Conservation (phyloP, 2,113 vertebrate genomes). For the Sapajus apella region DNA sequence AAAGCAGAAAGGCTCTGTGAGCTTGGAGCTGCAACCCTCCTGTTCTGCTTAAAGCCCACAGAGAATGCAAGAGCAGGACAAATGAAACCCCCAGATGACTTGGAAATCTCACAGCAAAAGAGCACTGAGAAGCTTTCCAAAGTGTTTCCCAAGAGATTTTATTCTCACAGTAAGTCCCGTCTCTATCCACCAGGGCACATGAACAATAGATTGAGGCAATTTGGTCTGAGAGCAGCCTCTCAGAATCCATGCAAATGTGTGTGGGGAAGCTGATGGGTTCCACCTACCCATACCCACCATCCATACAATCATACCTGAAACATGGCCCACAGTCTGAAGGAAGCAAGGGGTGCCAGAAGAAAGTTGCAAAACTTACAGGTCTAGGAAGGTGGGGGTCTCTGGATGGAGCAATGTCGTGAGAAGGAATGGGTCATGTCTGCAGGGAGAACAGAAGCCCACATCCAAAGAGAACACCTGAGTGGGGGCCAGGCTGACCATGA, state of each 20-base stretch:
- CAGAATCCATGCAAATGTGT: background rate
- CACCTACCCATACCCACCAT: background rate
- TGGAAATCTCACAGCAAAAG: background rate
- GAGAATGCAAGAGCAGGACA: background rate
- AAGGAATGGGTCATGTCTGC: background rate
- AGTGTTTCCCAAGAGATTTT: background rate
- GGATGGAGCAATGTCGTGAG: fast-evolving
- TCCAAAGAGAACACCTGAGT: background rate
- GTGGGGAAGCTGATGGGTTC: background rate
- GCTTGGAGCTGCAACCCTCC: fast-evolving
- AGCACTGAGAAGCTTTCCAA: background rate
- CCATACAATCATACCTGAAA: background rate
- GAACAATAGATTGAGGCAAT: background rate
- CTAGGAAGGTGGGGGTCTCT: background rate
- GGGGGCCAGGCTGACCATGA: no score
- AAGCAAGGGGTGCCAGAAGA: background rate
- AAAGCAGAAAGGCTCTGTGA: background rate
- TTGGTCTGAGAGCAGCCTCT: background rate
- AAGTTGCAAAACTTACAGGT: background rate
- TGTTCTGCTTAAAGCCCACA: background rate
- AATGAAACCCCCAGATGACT: background rate
- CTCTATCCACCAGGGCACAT: background rate
- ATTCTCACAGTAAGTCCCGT: background rate
- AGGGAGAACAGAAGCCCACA: background rate
- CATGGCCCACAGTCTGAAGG: background rate